Percentiles rank a stretch among this genome's conserved stretches.
These are phyloP conservation scores for Actenoides lindsayi DNA, from an alignment of 2,113 vertebrate species.

Conservation along the genomic window DNA sequence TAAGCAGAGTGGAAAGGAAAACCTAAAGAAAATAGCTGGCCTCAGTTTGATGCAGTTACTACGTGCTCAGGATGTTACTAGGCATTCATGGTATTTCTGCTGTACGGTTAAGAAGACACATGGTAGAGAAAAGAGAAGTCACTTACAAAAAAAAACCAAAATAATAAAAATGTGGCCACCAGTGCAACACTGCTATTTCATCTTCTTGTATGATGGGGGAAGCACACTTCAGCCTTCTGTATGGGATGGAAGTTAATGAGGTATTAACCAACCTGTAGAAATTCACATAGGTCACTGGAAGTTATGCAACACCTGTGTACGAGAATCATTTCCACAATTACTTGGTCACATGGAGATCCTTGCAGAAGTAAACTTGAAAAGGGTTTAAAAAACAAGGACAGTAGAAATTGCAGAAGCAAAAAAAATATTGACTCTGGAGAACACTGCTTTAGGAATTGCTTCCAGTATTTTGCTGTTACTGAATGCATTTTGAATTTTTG, in stretches of 20 bases:
- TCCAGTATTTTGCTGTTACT: background rate
- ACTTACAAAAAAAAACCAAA: background rate
- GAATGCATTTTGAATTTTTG: background rate
- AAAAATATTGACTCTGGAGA: background rate
- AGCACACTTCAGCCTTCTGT: background rate
- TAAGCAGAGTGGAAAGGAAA: background rate
- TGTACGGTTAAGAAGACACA: background rate
- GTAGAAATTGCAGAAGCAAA: background rate
- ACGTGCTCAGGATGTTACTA: no score
- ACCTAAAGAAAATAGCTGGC: background rate
- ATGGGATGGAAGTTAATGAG: background rate
- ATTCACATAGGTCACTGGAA: background rate
- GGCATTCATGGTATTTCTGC: background rate
- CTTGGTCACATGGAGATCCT: background rate
- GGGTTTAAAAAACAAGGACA: background rate
- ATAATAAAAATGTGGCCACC: background rate
- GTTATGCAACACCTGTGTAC: background rate
- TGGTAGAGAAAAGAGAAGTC: background rate
- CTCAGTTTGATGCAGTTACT: background rate
- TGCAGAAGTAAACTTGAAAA: background rate
- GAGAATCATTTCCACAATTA: background rate
- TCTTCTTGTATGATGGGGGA: fast-evolving
- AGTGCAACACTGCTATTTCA: background rate
- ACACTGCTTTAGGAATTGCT: background rate
- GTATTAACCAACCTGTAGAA: background rate